These are phyloP conservation scores for Euproctis similis DNA, from an alignment of 2,888 invertebrate species.

Conservation along the genomic window DNA sequence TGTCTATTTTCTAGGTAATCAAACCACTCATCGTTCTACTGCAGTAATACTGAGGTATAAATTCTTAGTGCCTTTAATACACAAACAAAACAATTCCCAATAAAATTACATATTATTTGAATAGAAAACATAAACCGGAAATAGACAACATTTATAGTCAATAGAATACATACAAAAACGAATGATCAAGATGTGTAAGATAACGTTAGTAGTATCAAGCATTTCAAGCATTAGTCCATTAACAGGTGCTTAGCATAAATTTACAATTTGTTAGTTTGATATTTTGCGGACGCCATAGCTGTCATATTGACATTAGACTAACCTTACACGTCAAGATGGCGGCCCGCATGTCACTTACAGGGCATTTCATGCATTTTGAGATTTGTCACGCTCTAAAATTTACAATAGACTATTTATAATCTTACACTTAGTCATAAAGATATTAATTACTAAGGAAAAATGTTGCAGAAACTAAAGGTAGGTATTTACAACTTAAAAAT, in stretches of 20 bases:
- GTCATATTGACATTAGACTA: conserved; percentile 54
- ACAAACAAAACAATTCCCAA: conserved; percentile 13
- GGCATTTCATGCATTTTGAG: conserved; percentile 65
- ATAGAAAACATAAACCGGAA: background rate
- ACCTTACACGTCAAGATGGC: conserved; percentile 65
- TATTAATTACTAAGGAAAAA: too few relatives aligned
- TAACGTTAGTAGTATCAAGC: conserved; percentile 18
- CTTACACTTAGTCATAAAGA: conserved; percentile 7
- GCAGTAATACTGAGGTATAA: too few relatives aligned
- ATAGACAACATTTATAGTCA: background rate
- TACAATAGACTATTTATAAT: conserved; percentile 30
- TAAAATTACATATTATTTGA: background rate
- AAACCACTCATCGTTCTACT: too few relatives aligned
- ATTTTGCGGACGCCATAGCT: conserved; percentile 25
- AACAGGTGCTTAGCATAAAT: conserved; percentile 14
- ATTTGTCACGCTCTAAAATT: conserved; percentile 72
- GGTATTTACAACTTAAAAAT: conserved; percentile 16
- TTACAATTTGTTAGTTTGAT: conserved; percentile 30
- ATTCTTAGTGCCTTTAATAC: too few relatives aligned
- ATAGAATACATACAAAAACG: conserved; percentile 4
- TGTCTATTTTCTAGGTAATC: too few relatives aligned
- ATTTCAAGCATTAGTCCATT: conserved; percentile 19
- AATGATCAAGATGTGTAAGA: conserved; percentile 18
- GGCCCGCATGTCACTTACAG: conserved; percentile 53
- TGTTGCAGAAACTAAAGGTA: conserved; percentile 8